Base-by-base conservation (phyloP, 2,888 invertebrate genomes). In the Parthenolecanium corni region DNA sequence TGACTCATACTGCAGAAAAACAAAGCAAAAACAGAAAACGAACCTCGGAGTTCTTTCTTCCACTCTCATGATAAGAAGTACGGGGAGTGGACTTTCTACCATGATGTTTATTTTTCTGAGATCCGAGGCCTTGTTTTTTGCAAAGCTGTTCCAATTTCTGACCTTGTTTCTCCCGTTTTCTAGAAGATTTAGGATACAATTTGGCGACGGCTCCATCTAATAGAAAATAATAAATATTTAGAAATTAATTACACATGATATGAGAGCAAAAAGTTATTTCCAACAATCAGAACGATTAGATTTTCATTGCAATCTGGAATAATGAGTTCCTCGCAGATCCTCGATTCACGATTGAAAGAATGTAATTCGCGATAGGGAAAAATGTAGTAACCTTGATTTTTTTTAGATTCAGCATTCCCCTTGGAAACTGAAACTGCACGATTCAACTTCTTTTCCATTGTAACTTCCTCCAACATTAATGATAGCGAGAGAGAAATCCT, bases 381-480 rank as follows among this genome's bases (percentile, higher is more conserved):
- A n/a, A 11, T 3, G 4, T 46, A 23, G 14, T 54, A 4, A 63
- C 63, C 63, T 63, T 63, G 63, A 63, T 20, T 53, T 46, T 63
- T 63, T 12, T 63, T 63, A 5, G 46, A 14, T 14, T 63, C 63
- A 63, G 52, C 63, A 54, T 24, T 52, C 42, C 63, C 63, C 47
- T 63, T 63, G 21, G 53, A 46, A 47, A 46, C 4, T 25, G 44
- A 53, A 52, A 20, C 36, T 20, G 53, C 18, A 38, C 63, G 63
- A 36, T 31, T 82, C 76, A 78, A 79, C 77, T 86, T 88, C 76
- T 85, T 86, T 78, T 85, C 86, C 87, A 86, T 86, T 69, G 76
- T 77, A 76, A 75, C 77, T 72, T 79, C 78, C 74, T 78, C 78
- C 77, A 77, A 76, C 74, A 74, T 79, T 76, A 68, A 71, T 71